phyloP scores from a whole-genome alignment of 1,140 invertebrate genomes.

The Brachionus plicatilis region DNA sequence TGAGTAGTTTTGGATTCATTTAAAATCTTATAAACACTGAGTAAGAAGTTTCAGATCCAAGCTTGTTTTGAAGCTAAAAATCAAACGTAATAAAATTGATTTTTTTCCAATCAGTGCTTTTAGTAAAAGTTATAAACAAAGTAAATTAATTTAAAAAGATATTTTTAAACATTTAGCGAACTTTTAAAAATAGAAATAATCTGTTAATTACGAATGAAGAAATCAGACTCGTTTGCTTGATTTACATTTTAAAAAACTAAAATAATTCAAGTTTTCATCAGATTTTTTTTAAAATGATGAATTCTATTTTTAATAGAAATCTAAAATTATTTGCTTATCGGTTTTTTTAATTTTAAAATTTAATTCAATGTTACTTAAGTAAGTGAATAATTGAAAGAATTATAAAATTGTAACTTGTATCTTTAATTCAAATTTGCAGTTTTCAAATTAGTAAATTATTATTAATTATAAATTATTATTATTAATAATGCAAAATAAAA shows the following conservation, averaged over 20 bases:
- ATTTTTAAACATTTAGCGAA: background rate
- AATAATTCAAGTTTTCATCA: no score
- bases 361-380: background rate
- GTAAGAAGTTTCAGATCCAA: background rate
- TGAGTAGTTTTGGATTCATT: background rate
- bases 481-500: no score
- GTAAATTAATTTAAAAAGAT: background rate
- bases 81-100: background rate
- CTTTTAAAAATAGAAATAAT: background rate
- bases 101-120: background rate
- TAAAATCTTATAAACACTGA: background rate
- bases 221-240: background rate
- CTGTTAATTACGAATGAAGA: background rate
- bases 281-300: no score
- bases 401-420: background rate
- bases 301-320: no score
- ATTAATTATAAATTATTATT: no score
- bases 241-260: background rate
- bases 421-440: no score
- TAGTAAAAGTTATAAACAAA: background rate
- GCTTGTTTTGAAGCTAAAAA: background rate
- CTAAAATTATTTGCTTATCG: no score
- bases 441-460: no score
- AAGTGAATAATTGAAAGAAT: background rate
- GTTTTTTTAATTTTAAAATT: background rate